Evolutionary conservation across 2,797 vertebrate genomes (phyloP).

Genomic region (Pygocentrus nattereri): DNA sequence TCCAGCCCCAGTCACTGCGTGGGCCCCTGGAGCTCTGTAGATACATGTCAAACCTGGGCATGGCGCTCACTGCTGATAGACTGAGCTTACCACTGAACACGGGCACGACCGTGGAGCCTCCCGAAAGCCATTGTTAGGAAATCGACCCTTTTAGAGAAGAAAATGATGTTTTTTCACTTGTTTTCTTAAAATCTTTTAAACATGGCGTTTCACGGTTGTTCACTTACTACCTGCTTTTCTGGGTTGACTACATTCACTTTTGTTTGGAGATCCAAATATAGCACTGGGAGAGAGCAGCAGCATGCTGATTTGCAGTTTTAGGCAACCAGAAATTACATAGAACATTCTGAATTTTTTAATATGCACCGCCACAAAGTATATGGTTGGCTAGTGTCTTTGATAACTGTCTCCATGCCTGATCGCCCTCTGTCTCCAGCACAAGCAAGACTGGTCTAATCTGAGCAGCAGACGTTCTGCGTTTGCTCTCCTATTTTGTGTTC

Average conservation of each 20-base stretch:
- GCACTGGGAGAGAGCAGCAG: conserved; percentile 70
- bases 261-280: conserved; percentile 76
- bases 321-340: conserved; percentile 81
- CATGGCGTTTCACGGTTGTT: conserved; percentile 31
- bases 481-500: conserved; percentile 52
- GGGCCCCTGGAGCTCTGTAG: conserved; percentile 41
- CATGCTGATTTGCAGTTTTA: conserved; percentile 80
- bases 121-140: conserved; percentile 1
- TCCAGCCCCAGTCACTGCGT: conserved; percentile 43
- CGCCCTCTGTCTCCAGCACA: conserved; percentile 71
- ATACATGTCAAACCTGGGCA: conserved; percentile 47
- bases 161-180: conserved; percentile 4
- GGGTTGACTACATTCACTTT: conserved; percentile 69
- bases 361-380: conserved; percentile 81
- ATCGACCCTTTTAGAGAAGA: background rate
- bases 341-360: conserved; percentile 80
- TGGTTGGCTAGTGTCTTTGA: conserved; percentile 75
- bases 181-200: conserved; percentile 11
- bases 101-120: background rate
- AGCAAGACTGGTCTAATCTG: conserved; percentile 67
- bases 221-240: conserved; percentile 74
- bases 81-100: background rate
- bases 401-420: conserved; percentile 80
- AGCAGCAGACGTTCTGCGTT: conserved; percentile 60
- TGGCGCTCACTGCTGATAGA: conserved; percentile 29